These are phyloP conservation scores for Panagrolaimus sp. DNA, from an alignment of 1,140 invertebrate species.

Conservation along the genomic window DNA sequence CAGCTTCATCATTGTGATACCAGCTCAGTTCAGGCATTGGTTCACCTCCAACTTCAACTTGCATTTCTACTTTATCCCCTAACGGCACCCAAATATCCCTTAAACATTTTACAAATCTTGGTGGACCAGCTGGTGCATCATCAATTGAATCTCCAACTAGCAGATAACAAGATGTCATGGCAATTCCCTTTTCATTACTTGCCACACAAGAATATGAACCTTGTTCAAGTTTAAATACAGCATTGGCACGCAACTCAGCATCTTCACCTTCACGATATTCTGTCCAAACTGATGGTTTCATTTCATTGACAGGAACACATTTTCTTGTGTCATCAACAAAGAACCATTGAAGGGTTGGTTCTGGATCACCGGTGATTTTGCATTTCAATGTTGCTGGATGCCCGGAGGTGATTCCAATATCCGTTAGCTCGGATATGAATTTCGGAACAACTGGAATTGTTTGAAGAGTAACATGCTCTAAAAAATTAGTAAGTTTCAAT, in stretches of 20 bases:
- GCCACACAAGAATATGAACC: constrained; percentile 49
- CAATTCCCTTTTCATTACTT: constrained; percentile 35
- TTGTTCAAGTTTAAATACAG: constrained; percentile 42
- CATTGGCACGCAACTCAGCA: constrained; percentile 36
- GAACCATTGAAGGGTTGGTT: constrained; percentile 39
- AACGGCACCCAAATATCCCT: constrained; percentile 46
- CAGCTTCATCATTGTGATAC: constrained; percentile 41
- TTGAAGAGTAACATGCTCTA: constrained; percentile 14
- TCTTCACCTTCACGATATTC: constrained; percentile 37
- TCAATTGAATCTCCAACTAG: constrained; percentile 40
- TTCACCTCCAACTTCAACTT: constrained; percentile 43
- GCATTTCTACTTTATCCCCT: constrained; percentile 31
- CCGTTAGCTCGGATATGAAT: constrained; percentile 29
- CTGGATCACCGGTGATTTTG: constrained; percentile 36
- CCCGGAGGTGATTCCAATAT: constrained; percentile 37
- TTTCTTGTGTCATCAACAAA: constrained; percentile 36
- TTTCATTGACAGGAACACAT: constrained; percentile 19
- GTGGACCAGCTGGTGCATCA: constrained; percentile 42
- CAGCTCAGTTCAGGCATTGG: constrained; percentile 44
- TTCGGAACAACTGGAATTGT: constrained; percentile 24
- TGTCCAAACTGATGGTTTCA: constrained; percentile 32
- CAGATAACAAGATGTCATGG: constrained; percentile 41
- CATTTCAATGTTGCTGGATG: constrained; percentile 38
- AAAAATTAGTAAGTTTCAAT: not conserved
- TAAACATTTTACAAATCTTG: constrained; percentile 46